Percentiles rank a stretch among this genome's conserved stretches.
phyloP scores from a whole-genome alignment of 1,140 invertebrate genomes.

The Bactericera cockerelli region DNA sequence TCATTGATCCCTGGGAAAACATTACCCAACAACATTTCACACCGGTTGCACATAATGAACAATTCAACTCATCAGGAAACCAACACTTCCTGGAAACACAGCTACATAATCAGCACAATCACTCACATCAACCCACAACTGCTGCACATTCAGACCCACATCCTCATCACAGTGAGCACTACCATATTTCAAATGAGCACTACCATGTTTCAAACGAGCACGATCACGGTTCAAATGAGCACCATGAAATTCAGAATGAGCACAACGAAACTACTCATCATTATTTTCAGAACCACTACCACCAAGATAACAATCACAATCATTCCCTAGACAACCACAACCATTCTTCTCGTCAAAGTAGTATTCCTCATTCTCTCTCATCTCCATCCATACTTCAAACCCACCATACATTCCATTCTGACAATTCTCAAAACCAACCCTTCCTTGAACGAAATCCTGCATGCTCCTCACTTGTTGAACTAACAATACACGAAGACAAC shows the following conservation, averaged over 20 bases:
- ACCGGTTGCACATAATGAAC: too few species aligned
- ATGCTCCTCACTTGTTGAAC: neutral
- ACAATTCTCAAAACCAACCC: neutral
- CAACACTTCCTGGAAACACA: too few species aligned
- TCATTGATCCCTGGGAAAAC: constrained; percentile 35
- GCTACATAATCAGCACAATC: constrained; percentile 4
- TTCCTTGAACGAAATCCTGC: constrained; percentile 5
- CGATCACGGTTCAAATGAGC: constrained; percentile 13
- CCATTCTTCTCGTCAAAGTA: neutral
- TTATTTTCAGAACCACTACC: constrained; percentile 4
- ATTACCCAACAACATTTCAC: constrained; percentile 12
- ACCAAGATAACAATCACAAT: constrained; percentile 8
- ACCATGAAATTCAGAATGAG: constrained; percentile 9
- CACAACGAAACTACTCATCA: neutral
- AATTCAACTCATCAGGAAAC: too few species aligned
- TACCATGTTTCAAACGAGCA: too few species aligned
- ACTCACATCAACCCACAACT: constrained; percentile 11
- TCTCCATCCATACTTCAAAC: neutral
- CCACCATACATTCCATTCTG: constrained; percentile 2
- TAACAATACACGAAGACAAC: constrained; percentile 22
- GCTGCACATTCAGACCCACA: constrained; percentile 11
- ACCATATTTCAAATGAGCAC: constrained; percentile 15
- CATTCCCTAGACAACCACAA: constrained; percentile 6
- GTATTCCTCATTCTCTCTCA: neutral
- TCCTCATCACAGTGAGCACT: too few species aligned